Conservation (phyloP, 2,797 vertebrate genomes). For the Poecilia gillii region DNA sequence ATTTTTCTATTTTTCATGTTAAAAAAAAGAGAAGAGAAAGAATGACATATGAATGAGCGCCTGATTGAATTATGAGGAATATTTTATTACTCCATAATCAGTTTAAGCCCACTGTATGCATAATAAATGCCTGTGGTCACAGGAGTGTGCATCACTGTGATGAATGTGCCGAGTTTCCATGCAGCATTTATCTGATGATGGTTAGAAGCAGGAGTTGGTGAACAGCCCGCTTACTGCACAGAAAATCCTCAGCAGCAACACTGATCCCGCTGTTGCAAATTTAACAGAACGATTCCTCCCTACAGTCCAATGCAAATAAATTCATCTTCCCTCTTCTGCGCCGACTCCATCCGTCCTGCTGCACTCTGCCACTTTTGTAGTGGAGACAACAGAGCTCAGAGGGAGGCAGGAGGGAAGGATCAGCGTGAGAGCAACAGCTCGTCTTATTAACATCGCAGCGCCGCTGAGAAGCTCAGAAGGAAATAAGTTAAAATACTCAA, state of each 20-base stretch:
- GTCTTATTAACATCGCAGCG: conserved; percentile 44
- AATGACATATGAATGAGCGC: conserved; percentile 33
- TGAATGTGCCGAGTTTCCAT: conserved; percentile 54
- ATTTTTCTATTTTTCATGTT: conserved; percentile 23
- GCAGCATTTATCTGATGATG: conserved; percentile 57
- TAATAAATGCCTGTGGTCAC: conserved; percentile 66
- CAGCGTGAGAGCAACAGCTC: conserved; percentile 49
- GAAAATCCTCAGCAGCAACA: conserved; percentile 22
- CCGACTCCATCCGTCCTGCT: conserved; percentile 27
- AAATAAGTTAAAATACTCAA: conserved; percentile 20
- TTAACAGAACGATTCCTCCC: conserved; percentile 43
- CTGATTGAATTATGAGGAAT: conserved; percentile 67
- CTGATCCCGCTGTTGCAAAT: conserved; percentile 41
- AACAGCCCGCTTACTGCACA: conserved; percentile 30
- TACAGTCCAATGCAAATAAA: conserved; percentile 51
- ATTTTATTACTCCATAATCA: conserved; percentile 62
- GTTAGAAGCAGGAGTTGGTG: conserved; percentile 28
- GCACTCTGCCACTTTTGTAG: conserved; percentile 36
- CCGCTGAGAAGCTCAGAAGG: conserved; percentile 25
- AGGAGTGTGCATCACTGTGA: conserved; percentile 64
- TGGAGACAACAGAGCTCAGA: conserved; percentile 53
- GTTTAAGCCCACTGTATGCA: conserved; percentile 65
- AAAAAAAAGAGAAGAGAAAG: conserved; percentile 30
- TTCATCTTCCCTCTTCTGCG: conserved; percentile 32
- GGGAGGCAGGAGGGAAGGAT: conserved; percentile 50